Evolutionary conservation across 2,888 invertebrate species (phyloP).

Genomic region (Cerceris ruficornis): DNA sequence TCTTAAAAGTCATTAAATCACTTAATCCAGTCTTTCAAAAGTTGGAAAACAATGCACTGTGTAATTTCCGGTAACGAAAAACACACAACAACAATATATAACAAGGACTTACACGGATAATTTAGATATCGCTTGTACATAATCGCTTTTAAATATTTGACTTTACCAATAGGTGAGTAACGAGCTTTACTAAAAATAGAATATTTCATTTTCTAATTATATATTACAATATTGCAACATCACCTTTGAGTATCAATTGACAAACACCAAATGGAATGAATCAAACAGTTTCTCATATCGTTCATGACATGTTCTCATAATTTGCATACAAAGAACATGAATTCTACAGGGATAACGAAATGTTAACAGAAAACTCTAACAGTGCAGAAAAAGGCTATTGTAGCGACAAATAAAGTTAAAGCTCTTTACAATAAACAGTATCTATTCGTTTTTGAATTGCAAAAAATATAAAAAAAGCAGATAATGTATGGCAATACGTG

Average conservation of each 20-base stretch:
- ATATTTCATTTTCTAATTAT: not conserved
- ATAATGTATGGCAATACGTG: not conserved
- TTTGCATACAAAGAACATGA: not conserved
- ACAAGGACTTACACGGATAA: not conserved
- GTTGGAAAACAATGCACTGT: no score
- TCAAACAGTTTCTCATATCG: not conserved
- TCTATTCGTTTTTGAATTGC: not conserved
- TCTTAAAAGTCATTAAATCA: no score
- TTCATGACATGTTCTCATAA: not conserved
- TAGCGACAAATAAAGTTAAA: not conserved
- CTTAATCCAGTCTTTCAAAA: no score
- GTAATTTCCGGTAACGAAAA: no score
- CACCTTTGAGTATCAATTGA: not conserved
- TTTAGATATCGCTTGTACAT: not conserved
- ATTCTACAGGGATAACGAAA: not conserved
- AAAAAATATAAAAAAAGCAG: not conserved
- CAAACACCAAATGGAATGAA: constrained; percentile 5
- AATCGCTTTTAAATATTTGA: not conserved
- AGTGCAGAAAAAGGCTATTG: no score
- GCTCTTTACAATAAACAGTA: not conserved
- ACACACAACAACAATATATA: not conserved
- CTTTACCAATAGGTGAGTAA: not conserved
- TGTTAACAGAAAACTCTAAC: not conserved
- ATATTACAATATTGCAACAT: not conserved
- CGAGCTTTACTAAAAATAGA: constrained; percentile 1